Evolutionary conservation across 2,888 invertebrate genomes (phyloP), one percentile per base, ranked within the genome.

Genomic region (Amblyjoppa fuscipennis): DNA sequence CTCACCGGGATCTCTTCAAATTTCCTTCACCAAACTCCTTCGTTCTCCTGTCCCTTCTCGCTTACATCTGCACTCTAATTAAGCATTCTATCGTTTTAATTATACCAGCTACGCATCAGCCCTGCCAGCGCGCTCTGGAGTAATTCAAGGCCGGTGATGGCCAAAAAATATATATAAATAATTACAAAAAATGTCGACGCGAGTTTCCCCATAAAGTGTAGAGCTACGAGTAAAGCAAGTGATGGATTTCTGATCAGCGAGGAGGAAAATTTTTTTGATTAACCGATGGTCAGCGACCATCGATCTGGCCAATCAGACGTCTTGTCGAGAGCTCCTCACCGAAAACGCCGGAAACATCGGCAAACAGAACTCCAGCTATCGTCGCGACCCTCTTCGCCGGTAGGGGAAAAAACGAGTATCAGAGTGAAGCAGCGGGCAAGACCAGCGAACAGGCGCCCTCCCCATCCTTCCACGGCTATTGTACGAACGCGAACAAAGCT

Each of bases 1-100:
- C 87, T 85, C 78, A 71, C 80, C 83, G 73, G 78, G 81, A 79
- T 74, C 84, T 76, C 66, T 64, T 49, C 74, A 64, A 25, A 61
- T 31, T 75, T 66, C 73, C 81, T 80, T 68, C 71, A 59, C 69
- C 79, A 66, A 68, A 84, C 81, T 76, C 71, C 68, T 81, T 80
- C 51, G 69, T 71, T 85, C 78, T 70, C 34, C 76, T 66, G 34
- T 66, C 38, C 34, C 13, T 20, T 34, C 51, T 16, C 53, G 66
- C 41, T 66, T 81, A 73, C 38, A 70, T 84, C 80, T 20, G 71
- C 80, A 89, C 90, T 89, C 90, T 92, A 92, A 92, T 92, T 91
- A 92, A 92, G 91, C 90, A 92, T 92, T 92, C 91, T 91, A 90
- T 91, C 89, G 89, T 90, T 92, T 90, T 90, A 91, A 92, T 92